A percentile compares a stretch with the other conserved stretches of the same genome.
phyloP scores from a whole-genome alignment of 2,888 invertebrate species.

The Plagodis dolabraria region DNA sequence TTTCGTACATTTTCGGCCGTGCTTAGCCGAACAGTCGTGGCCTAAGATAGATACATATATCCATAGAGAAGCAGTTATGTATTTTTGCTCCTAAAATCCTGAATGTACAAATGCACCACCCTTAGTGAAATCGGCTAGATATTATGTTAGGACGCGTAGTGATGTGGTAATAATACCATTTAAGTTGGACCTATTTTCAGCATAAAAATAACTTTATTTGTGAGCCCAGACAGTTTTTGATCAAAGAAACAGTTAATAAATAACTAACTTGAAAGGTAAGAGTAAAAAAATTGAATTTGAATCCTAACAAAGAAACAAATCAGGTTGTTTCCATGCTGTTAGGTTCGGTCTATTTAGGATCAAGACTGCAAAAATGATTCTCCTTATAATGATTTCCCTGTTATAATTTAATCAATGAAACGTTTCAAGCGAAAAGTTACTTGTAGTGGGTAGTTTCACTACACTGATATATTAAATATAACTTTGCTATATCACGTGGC shows the following conservation, averaged over 20 bases:
- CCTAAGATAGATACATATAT: constrained; percentile 29
- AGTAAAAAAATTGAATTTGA: neutral
- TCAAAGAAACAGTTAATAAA: too few relatives aligned
- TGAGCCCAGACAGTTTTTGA: neutral
- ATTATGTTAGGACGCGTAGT: constrained; percentile 59
- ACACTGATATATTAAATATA: neutral
- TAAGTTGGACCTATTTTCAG: constrained; percentile 30
- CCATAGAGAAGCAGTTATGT: constrained; percentile 24
- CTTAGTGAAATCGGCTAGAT: constrained; percentile 65
- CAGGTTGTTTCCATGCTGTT: constrained; percentile 1
- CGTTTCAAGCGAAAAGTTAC: constrained; percentile 15
- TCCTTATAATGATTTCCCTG: constrained; percentile 43
- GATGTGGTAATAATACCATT: constrained; percentile 43
- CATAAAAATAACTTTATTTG: neutral
- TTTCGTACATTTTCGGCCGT: constrained; percentile 29
- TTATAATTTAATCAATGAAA: constrained; percentile 39
- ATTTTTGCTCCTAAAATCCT: constrained; percentile 72
- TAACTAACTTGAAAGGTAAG: too few relatives aligned
- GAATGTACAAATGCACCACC: constrained; percentile 75
- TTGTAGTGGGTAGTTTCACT: constrained; percentile 10
- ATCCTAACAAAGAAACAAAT: neutral
- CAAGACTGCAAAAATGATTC: constrained; percentile 55
- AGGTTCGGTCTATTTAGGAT: constrained; percentile 38
- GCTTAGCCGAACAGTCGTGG: constrained; percentile 26
- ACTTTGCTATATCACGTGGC: too few relatives aligned